phyloP scores from a whole-genome alignment of 2,113 vertebrate species.

The Orycteropus afer region DNA sequence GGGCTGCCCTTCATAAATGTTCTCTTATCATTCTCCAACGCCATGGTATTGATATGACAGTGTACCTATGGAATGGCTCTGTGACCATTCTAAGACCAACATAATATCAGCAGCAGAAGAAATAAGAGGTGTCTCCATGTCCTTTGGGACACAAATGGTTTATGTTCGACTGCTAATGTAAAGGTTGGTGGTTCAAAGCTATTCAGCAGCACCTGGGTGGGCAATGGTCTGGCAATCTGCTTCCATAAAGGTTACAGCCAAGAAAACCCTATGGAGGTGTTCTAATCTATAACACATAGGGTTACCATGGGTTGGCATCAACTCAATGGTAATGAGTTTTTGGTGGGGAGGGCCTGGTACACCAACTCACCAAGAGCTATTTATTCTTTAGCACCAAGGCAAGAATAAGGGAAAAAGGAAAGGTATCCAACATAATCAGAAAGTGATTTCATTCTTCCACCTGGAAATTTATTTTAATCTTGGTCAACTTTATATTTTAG shows the following conservation, averaged over 20 bases:
- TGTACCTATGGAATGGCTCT: background rate
- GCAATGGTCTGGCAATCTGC: background rate
- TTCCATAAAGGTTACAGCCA: background rate
- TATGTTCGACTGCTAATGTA: background rate
- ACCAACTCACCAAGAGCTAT: background rate
- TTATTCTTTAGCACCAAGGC: background rate
- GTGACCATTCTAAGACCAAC: background rate
- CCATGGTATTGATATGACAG: background rate
- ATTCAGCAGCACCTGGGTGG: background rate
- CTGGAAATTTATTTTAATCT: background rate
- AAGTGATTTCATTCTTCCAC: background rate
- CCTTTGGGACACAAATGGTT: background rate
- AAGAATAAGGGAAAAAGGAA: background rate
- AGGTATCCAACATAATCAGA: background rate
- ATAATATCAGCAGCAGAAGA: background rate
- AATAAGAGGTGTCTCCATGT: background rate
- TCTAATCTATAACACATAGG: background rate
- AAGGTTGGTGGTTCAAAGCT: background rate
- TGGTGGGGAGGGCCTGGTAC: background rate
- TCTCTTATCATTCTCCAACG: background rate
- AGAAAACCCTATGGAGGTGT: background rate
- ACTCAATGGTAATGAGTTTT: background rate
- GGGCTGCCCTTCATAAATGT: background rate
- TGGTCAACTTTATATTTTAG: background rate
- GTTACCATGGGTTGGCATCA: background rate